These are phyloP conservation scores for Orthosia gothica DNA, from an alignment of 2,888 invertebrate species.

Conservation along the genomic window DNA sequence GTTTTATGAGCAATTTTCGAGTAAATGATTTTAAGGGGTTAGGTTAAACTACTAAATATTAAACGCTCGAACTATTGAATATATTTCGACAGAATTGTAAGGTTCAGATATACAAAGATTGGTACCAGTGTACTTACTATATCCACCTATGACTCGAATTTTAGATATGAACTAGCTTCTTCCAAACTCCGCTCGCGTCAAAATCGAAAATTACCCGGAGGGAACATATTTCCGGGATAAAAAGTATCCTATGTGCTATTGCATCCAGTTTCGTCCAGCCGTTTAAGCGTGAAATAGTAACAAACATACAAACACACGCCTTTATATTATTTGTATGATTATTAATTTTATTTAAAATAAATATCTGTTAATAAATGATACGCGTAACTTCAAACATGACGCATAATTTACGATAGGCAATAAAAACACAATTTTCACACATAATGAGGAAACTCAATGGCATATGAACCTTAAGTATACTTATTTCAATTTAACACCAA, in stretches of 20 bases:
- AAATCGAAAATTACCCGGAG: too few species aligned
- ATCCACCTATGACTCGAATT: neutral
- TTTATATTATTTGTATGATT: too few species aligned
- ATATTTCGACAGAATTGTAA: conserved; percentile 26
- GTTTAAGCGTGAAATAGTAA: too few species aligned
- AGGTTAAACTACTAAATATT: conserved; percentile 42
- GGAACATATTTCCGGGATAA: too few species aligned
- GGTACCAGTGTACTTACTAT: too few species aligned
- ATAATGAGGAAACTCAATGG: conserved; percentile 36
- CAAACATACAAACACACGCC: too few species aligned
- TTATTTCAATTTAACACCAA: conserved; percentile 3
- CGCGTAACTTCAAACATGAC: neutral
- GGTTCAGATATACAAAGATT: neutral
- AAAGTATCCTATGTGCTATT: too few species aligned
- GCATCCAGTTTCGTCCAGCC: too few species aligned
- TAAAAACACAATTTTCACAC: conserved; percentile 45
- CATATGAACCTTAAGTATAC: neutral
- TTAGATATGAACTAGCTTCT: too few species aligned
- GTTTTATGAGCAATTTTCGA: conserved; percentile 44
- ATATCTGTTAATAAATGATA: neutral
- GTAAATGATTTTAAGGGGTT: conserved; percentile 48
- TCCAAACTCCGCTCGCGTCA: too few species aligned
- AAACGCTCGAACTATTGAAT: neutral
- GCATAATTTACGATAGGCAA: conserved; percentile 27
- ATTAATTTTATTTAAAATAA: neutral